Percentiles rank a stretch among this genome's conserved stretches.
These are phyloP conservation scores for Norana najaformis DNA, from an alignment of 2,888 invertebrate genomes.

Conservation along the genomic window DNA sequence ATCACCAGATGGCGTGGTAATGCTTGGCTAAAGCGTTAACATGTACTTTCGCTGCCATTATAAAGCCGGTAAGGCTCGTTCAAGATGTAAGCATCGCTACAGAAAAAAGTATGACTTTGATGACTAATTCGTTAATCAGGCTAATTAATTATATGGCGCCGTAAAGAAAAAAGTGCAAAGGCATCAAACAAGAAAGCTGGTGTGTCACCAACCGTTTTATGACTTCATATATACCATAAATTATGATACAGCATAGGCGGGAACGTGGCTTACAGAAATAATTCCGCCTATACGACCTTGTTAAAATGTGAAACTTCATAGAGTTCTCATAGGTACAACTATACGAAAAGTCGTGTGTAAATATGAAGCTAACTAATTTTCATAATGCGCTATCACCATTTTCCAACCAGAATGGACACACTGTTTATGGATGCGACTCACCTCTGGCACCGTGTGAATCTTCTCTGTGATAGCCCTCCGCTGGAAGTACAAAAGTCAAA, in stretches of 20 bases:
- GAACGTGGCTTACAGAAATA: background rate
- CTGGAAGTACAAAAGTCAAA: background rate
- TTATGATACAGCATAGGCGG: background rate
- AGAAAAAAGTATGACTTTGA: too few relatives aligned
- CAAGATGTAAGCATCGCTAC: too few relatives aligned
- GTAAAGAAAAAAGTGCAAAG: background rate
- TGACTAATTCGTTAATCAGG: too few relatives aligned
- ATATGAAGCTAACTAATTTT: background rate
- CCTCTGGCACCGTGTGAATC: constrained; percentile 10
- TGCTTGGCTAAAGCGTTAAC: too few relatives aligned
- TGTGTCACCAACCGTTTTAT: background rate
- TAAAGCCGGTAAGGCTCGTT: too few relatives aligned
- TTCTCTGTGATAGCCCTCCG: background rate
- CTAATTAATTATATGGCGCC: background rate
- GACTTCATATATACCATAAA: too few relatives aligned
- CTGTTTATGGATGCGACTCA: background rate
- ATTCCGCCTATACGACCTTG: background rate
- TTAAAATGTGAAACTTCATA: background rate
- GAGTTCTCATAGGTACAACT: background rate
- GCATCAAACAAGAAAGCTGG: background rate
- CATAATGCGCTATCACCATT: constrained; percentile 2
- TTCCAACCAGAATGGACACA: background rate
- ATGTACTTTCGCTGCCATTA: too few relatives aligned
- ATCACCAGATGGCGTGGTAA: too few relatives aligned
- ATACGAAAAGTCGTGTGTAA: too few relatives aligned